These are phyloP conservation scores for Trididemnum clinides DNA, from an alignment of 23 tunicate species.

Conservation along the genomic window DNA sequence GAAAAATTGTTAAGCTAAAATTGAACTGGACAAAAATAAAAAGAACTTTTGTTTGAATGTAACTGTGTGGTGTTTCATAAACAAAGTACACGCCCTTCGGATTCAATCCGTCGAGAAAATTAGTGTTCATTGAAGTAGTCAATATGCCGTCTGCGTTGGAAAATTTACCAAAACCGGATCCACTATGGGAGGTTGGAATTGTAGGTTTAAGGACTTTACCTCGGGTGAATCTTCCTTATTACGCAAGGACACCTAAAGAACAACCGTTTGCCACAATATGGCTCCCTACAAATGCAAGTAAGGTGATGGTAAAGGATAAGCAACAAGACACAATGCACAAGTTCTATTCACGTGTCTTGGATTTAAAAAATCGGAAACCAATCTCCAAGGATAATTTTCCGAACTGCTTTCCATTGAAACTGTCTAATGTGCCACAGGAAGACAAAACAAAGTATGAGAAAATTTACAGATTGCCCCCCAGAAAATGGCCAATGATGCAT, in stretches of 20 bases:
- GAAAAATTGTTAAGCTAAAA: no score
- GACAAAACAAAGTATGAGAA: neutral
- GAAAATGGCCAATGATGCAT: slow-evolving; percentile 32
- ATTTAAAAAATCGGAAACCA: neutral
- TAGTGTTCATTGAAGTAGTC: neutral
- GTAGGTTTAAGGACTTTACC: slow-evolving; percentile 58
- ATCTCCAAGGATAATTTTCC: neutral
- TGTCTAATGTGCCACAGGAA: neutral
- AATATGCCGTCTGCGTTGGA: neutral
- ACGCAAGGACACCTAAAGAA: slow-evolving; percentile 68
- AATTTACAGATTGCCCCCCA: slow-evolving; percentile 18
- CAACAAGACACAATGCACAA: slow-evolving; percentile 69
- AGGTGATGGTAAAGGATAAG: slow-evolving; percentile 50
- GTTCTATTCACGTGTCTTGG: slow-evolving; percentile 52
- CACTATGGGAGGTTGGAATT: neutral
- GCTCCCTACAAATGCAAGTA: slow-evolving; percentile 80
- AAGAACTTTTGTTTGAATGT: no score
- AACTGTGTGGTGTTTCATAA: no score
- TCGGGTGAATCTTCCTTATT: slow-evolving; percentile 40
- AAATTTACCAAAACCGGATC: neutral
- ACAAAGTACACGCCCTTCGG: no score
- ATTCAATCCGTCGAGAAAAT: no score
- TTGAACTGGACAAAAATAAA: no score
- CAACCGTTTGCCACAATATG: slow-evolving; percentile 68
- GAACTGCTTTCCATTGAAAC: neutral